Evolutionary conservation across 2,113 vertebrate genomes (phyloP).

Genomic region (Hippoglossus stenolepis): DNA sequence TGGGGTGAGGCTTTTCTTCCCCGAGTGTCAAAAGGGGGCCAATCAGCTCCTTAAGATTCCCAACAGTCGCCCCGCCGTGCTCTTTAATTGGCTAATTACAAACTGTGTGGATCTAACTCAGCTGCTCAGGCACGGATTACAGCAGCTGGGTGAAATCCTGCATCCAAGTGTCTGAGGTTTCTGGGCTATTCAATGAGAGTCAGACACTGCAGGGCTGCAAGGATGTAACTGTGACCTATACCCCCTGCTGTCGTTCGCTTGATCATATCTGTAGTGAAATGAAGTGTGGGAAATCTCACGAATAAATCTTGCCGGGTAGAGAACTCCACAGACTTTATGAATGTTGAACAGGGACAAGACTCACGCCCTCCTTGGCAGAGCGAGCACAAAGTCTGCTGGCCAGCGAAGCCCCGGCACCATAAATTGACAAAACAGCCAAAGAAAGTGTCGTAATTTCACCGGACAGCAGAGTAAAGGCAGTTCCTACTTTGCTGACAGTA

Average conservation of each 20-base stretch:
- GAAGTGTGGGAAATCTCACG: conserved; percentile 1
- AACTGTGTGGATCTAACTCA: conserved; percentile 33
- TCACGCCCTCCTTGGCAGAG: background rate
- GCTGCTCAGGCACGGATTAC: conserved; percentile 32
- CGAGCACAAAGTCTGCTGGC: background rate
- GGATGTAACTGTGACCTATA: background rate
- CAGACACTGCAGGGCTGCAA: background rate
- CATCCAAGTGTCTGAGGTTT: too few relatives aligned
- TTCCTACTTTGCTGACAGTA: background rate
- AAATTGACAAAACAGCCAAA: background rate
- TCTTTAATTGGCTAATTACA: conserved; percentile 39
- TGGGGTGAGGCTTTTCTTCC: background rate
- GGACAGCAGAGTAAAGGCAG: background rate
- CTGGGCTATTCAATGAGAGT: background rate
- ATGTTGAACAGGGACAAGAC: background rate
- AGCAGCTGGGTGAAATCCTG: conserved; percentile 19
- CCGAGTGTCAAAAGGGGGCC: background rate
- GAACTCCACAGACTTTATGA: conserved; percentile 11
- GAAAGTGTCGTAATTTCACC: background rate
- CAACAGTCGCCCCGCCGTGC: background rate
- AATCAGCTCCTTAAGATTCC: background rate
- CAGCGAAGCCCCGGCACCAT: background rate
- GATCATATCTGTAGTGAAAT: conserved; percentile 9
- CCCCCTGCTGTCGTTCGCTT: background rate
- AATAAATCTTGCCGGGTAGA: conserved; percentile 7